Evolutionary conservation across 1,140 invertebrate genomes (phyloP).

Genomic region (Conopomorpha cramerella): DNA sequence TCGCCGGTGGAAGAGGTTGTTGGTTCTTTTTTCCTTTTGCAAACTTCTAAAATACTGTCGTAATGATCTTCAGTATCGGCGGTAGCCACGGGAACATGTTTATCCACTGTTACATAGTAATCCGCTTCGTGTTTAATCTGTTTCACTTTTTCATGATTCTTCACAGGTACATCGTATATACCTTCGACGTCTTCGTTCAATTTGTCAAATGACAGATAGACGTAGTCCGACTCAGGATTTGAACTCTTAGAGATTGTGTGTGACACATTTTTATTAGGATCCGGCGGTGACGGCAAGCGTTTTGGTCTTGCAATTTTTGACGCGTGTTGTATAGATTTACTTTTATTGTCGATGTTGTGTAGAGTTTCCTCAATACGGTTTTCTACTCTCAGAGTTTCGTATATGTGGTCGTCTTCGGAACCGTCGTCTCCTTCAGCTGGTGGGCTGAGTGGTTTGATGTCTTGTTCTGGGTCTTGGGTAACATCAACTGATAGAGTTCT

Average conservation of each 20-base stretch:
- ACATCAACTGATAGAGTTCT: too few relatives aligned
- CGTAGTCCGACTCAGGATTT: conserved; percentile 51
- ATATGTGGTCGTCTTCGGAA: conserved; percentile 63
- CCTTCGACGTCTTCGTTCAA: conserved; percentile 28
- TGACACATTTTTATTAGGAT: conserved; percentile 6
- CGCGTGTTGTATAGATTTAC: conserved; percentile 34
- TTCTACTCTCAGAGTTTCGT: conserved; percentile 49
- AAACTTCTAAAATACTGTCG: conserved; percentile 38
- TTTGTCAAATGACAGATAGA: conserved; percentile 53
- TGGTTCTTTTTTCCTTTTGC: conserved; percentile 31
- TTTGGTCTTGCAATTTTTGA: conserved; percentile 19
- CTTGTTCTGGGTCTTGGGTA: not conserved
- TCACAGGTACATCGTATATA: conserved; percentile 52
- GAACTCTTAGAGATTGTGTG: conserved; percentile 12
- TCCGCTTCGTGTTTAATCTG: conserved; percentile 11
- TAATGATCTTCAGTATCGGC: conserved; percentile 34
- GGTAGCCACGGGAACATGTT: conserved; percentile 12
- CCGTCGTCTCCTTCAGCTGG: conserved; percentile 8
- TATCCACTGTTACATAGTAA: conserved; percentile 44
- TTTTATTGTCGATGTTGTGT: conserved; percentile 27
- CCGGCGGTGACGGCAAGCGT: conserved; percentile 28
- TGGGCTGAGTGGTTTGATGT: conserved; percentile 1
- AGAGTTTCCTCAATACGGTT: conserved; percentile 22
- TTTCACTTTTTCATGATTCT: conserved; percentile 35
- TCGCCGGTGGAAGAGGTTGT: conserved; percentile 22